Conservation (phyloP, 2,888 invertebrate genomes). For the Drosophila silvestris region DNA sequence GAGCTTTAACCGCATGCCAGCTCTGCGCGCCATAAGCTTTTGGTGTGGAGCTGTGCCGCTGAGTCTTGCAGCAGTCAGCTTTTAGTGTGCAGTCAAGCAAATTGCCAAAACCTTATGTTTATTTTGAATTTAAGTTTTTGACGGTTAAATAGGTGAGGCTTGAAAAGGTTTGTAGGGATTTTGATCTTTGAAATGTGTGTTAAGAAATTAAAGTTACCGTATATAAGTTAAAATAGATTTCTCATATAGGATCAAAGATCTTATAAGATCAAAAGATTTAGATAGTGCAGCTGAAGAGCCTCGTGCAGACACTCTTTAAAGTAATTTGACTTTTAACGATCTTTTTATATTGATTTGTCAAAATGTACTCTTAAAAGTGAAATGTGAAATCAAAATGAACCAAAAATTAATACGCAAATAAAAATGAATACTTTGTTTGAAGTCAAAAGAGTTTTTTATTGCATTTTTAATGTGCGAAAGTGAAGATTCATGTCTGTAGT, state of each 20-base stretch:
- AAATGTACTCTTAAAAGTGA: conserved; percentile 57
- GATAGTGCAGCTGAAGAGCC: background rate
- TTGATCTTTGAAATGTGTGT: background rate
- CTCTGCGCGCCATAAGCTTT: conserved; percentile 43
- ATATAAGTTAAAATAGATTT: background rate
- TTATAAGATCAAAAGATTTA: background rate
- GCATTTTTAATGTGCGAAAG: conserved; percentile 66
- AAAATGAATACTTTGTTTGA: conserved; percentile 28
- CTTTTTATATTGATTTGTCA: background rate
- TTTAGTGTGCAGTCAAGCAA: background rate
- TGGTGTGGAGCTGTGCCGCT: conserved; percentile 4
- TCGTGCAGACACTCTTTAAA: background rate
- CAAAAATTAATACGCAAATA: conserved; percentile 57
- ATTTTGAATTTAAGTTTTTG: background rate
- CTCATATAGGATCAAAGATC: background rate
- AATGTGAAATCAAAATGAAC: conserved; percentile 26
- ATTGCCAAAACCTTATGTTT: conserved; percentile 27
- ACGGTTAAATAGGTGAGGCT: background rate
- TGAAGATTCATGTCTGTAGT: conserved; percentile 25
- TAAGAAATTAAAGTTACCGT: background rate
- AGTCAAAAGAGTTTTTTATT: conserved; percentile 35
- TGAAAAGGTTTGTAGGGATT: background rate
- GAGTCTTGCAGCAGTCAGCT: conserved; percentile 33
- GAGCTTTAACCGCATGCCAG: conserved; percentile 39
- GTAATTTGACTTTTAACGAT: background rate